Conservation (phyloP, 2,797 vertebrate species). For the Heteromormyrus szaboi region DNA sequence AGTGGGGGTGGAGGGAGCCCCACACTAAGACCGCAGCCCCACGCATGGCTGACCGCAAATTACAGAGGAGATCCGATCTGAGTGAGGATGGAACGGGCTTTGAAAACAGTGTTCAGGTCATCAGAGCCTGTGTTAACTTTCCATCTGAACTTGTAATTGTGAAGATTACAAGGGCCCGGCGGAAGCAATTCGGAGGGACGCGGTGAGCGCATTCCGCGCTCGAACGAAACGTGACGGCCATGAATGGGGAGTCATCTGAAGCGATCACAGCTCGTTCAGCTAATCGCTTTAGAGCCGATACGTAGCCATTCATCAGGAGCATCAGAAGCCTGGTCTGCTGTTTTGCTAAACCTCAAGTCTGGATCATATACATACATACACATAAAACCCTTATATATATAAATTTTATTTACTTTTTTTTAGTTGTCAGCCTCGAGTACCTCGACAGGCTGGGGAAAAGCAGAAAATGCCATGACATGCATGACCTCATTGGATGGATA, state of each 20-base stretch:
- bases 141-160: slow-evolving; percentile 9
- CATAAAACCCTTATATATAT: not conserved
- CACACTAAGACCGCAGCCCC: slow-evolving; percentile 1
- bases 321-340: not conserved
- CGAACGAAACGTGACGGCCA: not conserved
- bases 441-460: not conserved
- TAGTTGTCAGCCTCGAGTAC: no score
- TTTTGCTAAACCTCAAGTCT: not conserved
- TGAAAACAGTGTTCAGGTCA: slow-evolving; percentile 8
- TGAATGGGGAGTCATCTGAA: not conserved
- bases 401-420: no score
- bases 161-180: not conserved
- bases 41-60: slow-evolving; percentile 20
- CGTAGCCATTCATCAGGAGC: not conserved
- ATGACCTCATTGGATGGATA: not conserved
- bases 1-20: not conserved
- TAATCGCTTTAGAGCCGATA: not conserved
- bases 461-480: not conserved
- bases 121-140: not conserved
- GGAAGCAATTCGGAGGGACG: not conserved
- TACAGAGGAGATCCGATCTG: slow-evolving; percentile 9
- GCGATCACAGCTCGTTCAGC: not conserved
- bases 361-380: not conserved
- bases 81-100: not conserved
- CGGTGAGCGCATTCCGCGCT: not conserved